These are phyloP conservation scores for Ia io DNA, from an alignment of 2,113 vertebrate genomes.

Conservation along the genomic window DNA sequence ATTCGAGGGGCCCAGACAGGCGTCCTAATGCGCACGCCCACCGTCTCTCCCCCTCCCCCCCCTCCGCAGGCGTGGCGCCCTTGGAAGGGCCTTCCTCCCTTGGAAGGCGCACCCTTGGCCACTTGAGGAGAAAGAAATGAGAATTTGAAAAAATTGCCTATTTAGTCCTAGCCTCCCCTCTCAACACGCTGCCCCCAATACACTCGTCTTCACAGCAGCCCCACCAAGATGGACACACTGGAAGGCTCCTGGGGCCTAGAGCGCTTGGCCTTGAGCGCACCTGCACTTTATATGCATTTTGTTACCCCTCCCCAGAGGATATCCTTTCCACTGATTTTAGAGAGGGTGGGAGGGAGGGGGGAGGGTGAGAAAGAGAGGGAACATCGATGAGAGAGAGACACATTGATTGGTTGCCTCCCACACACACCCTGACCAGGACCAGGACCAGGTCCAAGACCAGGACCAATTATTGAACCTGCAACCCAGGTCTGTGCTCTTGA, in stretches of 20 bases:
- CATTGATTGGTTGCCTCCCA: too few relatives aligned
- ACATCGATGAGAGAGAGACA: too few relatives aligned
- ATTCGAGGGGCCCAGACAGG: fast-evolving
- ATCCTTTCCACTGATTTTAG: too few relatives aligned
- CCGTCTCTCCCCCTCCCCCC: fast-evolving
- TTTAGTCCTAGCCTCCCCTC: background rate
- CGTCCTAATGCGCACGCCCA: fast-evolving
- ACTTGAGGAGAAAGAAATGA: background rate
- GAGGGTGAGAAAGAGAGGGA: too few relatives aligned
- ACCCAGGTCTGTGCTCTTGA: too few relatives aligned
- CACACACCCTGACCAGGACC: too few relatives aligned
- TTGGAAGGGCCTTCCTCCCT: background rate
- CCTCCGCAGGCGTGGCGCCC: fast-evolving
- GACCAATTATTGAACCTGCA: too few relatives aligned
- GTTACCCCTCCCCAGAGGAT: too few relatives aligned
- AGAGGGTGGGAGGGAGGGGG: too few relatives aligned
- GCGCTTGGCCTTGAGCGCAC: background rate
- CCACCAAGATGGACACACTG: fast-evolving
- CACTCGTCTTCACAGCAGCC: background rate
- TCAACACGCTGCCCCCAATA: fast-evolving
- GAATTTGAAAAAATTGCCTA: too few relatives aligned
- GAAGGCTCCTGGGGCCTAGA: fast-evolving
- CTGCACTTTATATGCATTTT: too few relatives aligned
- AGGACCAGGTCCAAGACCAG: too few relatives aligned
- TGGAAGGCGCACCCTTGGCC: fast-evolving